Evolutionary conservation across 2,113 vertebrate species (phyloP).

Genomic region (Laticauda colubrina): DNA sequence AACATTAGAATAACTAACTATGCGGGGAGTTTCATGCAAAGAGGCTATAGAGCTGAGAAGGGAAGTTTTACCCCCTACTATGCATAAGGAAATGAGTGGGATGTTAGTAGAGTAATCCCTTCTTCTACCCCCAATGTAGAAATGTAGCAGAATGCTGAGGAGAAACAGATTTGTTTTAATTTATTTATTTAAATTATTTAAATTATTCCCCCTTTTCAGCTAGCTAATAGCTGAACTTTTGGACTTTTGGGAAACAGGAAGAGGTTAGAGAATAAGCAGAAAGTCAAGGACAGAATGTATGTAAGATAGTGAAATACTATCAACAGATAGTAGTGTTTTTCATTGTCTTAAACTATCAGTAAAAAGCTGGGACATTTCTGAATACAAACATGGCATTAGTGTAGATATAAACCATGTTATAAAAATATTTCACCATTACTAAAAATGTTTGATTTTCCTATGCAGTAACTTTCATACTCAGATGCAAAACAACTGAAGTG

Average conservation of each 20-base stretch:
- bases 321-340: conserved; percentile 34
- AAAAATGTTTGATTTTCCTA: conserved; percentile 6
- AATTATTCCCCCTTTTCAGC: too few relatives aligned
- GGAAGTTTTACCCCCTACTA: background rate
- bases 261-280: conserved; percentile 38
- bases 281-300: conserved; percentile 38
- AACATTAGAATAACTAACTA: background rate
- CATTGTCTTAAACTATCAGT: background rate
- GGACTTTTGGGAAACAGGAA: conserved; percentile 12
- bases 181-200: too few relatives aligned
- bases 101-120: background rate
- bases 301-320: conserved; percentile 31
- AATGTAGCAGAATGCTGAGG: background rate
- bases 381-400: background rate
- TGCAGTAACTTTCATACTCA: background rate
- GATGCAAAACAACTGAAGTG: conserved; percentile 1
- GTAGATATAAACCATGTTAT: conserved; percentile 34
- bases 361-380: background rate
- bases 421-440: conserved; percentile 2
- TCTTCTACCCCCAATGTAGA: background rate
- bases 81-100: background rate
- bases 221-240: background rate
- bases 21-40: background rate
- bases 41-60: background rate
- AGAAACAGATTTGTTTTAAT: background rate